A percentile compares a stretch with the other conserved stretches of the same genome.
These are phyloP conservation scores for Telmatherina bonti DNA, from an alignment of 2,797 vertebrate genomes.

Conservation along the genomic window DNA sequence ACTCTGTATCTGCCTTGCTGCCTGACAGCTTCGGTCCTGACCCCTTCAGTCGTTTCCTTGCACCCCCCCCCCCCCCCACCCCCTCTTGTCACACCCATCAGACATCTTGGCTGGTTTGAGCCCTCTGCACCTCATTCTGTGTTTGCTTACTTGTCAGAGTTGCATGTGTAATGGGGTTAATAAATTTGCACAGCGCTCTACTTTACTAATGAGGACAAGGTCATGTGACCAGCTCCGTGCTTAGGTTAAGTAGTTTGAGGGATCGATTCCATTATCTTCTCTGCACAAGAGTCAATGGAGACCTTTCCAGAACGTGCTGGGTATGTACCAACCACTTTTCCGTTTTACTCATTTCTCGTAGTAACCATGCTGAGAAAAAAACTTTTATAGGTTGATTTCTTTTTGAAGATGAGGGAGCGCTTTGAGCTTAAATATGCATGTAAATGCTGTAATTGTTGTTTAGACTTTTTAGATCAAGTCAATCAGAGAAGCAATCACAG, in stretches of 20 bases:
- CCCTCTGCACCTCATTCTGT: slow-evolving; percentile 25
- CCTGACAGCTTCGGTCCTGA: slow-evolving; percentile 18
- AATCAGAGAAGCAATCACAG: slow-evolving; percentile 49
- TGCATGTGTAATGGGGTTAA: slow-evolving; percentile 68
- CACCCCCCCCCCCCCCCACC: too few relatives aligned
- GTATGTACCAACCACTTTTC: slow-evolving; percentile 65
- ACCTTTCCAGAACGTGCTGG: slow-evolving; percentile 52
- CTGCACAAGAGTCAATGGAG: slow-evolving; percentile 74
- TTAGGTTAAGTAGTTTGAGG: slow-evolving; percentile 76
- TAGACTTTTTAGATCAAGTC: slow-evolving; percentile 19
- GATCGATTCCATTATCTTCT: slow-evolving; percentile 72
- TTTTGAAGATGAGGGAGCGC: slow-evolving; percentile 39
- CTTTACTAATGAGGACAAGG: slow-evolving; percentile 68
- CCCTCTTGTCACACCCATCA: slow-evolving; percentile 27
- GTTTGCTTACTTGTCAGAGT: slow-evolving; percentile 49
- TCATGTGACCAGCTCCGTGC: slow-evolving; percentile 73
- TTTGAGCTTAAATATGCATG: slow-evolving; percentile 26
- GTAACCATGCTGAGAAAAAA: slow-evolving; percentile 29
- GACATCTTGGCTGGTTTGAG: slow-evolving; percentile 55
- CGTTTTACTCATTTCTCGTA: slow-evolving; percentile 25
- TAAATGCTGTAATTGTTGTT: slow-evolving; percentile 46
- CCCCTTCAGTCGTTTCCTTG: slow-evolving; percentile 1
- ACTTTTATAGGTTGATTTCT: slow-evolving; percentile 35
- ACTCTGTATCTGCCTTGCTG: background rate
- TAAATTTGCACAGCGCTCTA: slow-evolving; percentile 73